Percentiles rank a stretch among this genome's conserved stretches.
phyloP scores from a whole-genome alignment of 2,797 vertebrate species.

The Arctocebus calabarensis region DNA sequence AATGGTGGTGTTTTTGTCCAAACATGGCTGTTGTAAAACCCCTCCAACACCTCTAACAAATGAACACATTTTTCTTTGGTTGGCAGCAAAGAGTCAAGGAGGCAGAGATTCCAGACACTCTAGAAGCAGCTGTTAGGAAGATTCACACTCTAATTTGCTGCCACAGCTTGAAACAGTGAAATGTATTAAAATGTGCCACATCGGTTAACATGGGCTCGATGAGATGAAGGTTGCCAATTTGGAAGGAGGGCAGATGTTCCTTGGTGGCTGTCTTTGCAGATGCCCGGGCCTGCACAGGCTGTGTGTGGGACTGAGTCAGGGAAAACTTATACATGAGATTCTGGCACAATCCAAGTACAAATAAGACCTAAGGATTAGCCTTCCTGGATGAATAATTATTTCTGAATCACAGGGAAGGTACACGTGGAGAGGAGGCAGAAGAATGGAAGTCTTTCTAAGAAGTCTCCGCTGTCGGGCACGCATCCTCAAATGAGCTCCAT shows the following conservation, averaged over 20 bases:
- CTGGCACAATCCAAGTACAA: conserved; percentile 56
- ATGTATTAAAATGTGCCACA: conserved; percentile 77
- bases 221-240: conserved; percentile 67
- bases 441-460: conserved; percentile 78
- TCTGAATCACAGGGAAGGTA: conserved; percentile 58
- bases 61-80: conserved; percentile 38
- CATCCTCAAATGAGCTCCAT: conserved; percentile 63
- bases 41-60: conserved; percentile 35
- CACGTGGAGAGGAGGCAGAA: conserved; percentile 2
- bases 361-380: conserved; percentile 42
- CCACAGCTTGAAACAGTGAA: conserved; percentile 79
- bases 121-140: conserved; percentile 73
- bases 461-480: conserved; percentile 43
- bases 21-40: background rate
- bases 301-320: background rate
- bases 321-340: conserved; percentile 47
- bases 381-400: conserved; percentile 64
- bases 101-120: conserved; percentile 59
- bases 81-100: conserved; percentile 40
- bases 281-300: conserved; percentile 18
- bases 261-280: conserved; percentile 52
- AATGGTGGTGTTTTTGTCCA: conserved; percentile 33
- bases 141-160: conserved; percentile 77
- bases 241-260: conserved; percentile 53
- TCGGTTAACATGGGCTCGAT: conserved; percentile 65